Evolutionary conservation across 1,140 invertebrate genomes (phyloP).

Genomic region (Formica exsecta): DNA sequence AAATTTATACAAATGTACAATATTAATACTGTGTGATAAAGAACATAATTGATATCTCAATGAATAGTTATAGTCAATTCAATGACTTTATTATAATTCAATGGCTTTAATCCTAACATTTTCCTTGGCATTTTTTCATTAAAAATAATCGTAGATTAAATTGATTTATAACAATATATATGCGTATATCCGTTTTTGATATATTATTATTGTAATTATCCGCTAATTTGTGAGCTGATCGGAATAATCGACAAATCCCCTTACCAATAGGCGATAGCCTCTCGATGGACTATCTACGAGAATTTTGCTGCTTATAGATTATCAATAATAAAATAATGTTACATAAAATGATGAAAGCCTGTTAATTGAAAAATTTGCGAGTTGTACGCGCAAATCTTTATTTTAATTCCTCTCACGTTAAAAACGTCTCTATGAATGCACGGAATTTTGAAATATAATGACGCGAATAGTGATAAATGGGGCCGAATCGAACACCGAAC

Average conservation of each 20-base stretch:
- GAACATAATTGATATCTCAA: conserved; percentile 13
- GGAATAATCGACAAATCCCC: conserved; percentile 29
- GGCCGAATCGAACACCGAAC: conserved; percentile 47
- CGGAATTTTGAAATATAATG: conserved; percentile 49
- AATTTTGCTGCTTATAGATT: conserved; percentile 22
- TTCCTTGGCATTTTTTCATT: not conserved
- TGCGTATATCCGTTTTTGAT: not conserved
- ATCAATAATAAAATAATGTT: conserved; percentile 47
- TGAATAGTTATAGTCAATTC: not conserved
- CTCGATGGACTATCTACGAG: not conserved
- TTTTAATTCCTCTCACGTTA: not conserved
- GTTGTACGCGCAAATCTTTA: conserved; percentile 15
- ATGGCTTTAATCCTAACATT: conserved; percentile 9
- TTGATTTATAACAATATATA: conserved; percentile 18
- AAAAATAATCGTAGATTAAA: conserved; percentile 17
- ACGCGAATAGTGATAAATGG: conserved; percentile 47
- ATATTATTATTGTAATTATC: conserved; percentile 45
- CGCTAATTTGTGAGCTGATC: conserved; percentile 13
- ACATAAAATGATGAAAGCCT: conserved; percentile 24
- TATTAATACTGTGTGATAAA: conserved; percentile 25
- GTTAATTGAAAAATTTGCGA: conserved; percentile 53
- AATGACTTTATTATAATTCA: not conserved
- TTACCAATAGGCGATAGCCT: conserved; percentile 4
- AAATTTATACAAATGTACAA: conserved; percentile 37
- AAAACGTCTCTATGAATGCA: not conserved